Percentiles rank a stretch among this genome's conserved stretches.
Evolutionary conservation across 2,888 invertebrate species (phyloP).

Genomic region (Dynastes hyllus): DNA sequence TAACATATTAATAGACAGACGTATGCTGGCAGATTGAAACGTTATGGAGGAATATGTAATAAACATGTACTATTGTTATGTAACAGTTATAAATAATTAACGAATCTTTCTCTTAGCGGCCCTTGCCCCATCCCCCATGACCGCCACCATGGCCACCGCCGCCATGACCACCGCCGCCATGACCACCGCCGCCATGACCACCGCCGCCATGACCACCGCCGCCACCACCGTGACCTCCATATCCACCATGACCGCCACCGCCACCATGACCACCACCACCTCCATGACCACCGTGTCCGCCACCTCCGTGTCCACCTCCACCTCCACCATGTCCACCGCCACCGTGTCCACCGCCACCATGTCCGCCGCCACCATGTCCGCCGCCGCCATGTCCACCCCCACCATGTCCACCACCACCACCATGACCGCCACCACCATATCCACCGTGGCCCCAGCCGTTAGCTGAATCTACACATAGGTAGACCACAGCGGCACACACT

Average conservation of each 20-base stretch:
- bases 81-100: conserved; percentile 2
- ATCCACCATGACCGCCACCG: conserved; percentile 13
- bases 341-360: conserved; percentile 14
- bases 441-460: conserved; percentile 12
- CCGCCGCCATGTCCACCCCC: neutral
- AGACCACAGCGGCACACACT: conserved; percentile 23
- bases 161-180: neutral
- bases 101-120: conserved; percentile 6
- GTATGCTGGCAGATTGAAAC: neutral
- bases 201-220: neutral
- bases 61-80: neutral
- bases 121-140: conserved; percentile 1
- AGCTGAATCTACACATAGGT: conserved; percentile 37
- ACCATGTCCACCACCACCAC: neutral
- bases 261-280: conserved; percentile 18
- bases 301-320: neutral
- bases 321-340: neutral
- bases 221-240: conserved; percentile 5
- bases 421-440: conserved; percentile 2
- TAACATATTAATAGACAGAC: neutral
- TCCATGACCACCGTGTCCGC: conserved; percentile 12
- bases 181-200: neutral
- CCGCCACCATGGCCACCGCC: conserved; percentile 26
- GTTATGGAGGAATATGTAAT: neutral
- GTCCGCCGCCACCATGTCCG: conserved; percentile 24